Evolutionary conservation across 2,113 vertebrate species (phyloP), one percentile per base, ranked within the genome.

Genomic region (Rafetus swinhoei): DNA sequence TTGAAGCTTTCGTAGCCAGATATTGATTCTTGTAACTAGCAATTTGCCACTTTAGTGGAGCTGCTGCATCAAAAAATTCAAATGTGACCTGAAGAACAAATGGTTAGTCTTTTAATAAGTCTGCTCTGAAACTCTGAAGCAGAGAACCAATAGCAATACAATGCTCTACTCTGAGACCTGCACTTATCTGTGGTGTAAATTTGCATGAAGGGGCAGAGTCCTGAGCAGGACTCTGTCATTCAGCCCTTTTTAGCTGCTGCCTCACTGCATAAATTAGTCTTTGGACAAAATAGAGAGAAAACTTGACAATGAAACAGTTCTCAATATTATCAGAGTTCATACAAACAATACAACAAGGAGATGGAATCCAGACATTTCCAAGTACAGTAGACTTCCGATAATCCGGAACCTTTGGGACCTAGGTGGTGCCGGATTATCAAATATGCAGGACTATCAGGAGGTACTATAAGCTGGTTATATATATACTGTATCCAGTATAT

Each of bases 321-420:
- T 80, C 80, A 84, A 72, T 16, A 80, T 52, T 86, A 90, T 60
- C 79, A 79, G 16, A 79, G n/a, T 35, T 65, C 19, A 69, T 81
- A 57, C 3, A 82, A 81, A 92, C 27, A 93, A 52, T 24, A 81
- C 0, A 0, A 35, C 53, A 90, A 85, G 84, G 82, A 69, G 45
- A 79, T 21, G 65, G n/a, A 59, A 52, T 93, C 80, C 79, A 90
- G 81, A 88, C 94, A 86, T 77, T 92, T 92, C 59, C 92, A 94
- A 60, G 62, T 56, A n/a, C n/a, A n/a, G n/a, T n/a, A n/a, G n/a
- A n/a, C n/a, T n/a, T n/a, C n/a, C n/a, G n/a, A n/a, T n/a, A n/a
- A n/a, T n/a, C n/a, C n/a, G n/a, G n/a, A n/a, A n/a, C n/a, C n/a
- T n/a, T n/a, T n/a, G n/a, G n/a, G n/a, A n/a, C n/a, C n/a, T n/a